Percentiles rank a stretch among this genome's conserved stretches.
phyloP scores from a whole-genome alignment of 1,140 invertebrate genomes.

The Magallana ariakensis region DNA sequence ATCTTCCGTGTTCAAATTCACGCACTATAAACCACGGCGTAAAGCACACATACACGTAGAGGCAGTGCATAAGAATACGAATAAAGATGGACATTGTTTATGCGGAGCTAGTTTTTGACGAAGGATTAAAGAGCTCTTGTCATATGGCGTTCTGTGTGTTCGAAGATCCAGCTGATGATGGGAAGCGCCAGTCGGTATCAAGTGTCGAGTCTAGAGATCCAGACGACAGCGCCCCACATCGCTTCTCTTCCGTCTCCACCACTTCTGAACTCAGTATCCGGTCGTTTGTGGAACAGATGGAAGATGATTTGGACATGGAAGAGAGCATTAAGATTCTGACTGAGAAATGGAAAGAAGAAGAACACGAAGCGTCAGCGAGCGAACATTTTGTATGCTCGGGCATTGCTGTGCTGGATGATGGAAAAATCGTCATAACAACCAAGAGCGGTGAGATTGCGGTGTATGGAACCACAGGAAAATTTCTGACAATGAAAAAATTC shows the following conservation, averaged over 20 bases:
- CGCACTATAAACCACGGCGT: neutral
- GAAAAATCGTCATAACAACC: conserved; percentile 5
- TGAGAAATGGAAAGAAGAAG: conserved; percentile 20
- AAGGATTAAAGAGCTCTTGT: conserved; percentile 4
- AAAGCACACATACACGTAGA: neutral
- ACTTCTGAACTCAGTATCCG: neutral
- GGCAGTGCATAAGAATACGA: neutral
- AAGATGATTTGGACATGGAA: conserved; percentile 16
- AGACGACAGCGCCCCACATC: neutral
- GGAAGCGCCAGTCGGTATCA: neutral
- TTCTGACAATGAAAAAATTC: neutral
- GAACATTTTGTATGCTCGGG: neutral
- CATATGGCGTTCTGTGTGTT: conserved; percentile 3
- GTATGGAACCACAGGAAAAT: neutral
- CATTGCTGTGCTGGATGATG: neutral
- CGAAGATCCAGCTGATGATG: neutral
- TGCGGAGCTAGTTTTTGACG: conserved; percentile 23
- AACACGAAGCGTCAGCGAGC: neutral
- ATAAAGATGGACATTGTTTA: conserved; percentile 2
- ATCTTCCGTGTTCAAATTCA: neutral
- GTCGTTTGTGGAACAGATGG: conserved; percentile 5
- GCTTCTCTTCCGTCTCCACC: neutral
- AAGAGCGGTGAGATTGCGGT: conserved; percentile 10
- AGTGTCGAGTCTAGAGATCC: neutral
- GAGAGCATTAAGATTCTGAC: neutral